Evolutionary conservation across 2,113 vertebrate species (phyloP), one percentile per base, ranked within the genome.

Genomic region (Monopterus albus): DNA sequence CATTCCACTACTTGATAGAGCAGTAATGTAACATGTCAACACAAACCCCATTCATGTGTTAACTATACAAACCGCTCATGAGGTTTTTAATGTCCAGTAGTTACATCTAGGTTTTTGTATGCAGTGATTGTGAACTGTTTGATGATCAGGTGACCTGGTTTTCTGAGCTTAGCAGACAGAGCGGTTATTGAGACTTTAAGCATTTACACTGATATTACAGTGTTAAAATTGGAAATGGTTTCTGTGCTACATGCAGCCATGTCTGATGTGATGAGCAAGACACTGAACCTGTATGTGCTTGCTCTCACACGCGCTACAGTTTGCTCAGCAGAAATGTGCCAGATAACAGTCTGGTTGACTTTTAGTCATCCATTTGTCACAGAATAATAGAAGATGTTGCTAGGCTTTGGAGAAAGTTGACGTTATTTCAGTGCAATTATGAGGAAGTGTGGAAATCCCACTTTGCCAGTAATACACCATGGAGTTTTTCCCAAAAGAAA

Each of bases 11-110:
- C 12, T 9, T 2, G 15, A 55, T 46, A 20, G 14, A 68, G 18
- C 46, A 72, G 12, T 59, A 49, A 59, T 28, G 0, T 67, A 38
- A 78, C 69, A 62, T 75, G 53, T 31, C 57, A 23, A 42, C 39
- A 39, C 29, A 60, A 33, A 17, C 33, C 17, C 15, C 14, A 31
- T 51, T 42, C 1, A 55, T 11, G 6, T 73, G 36, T 63, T 42
- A 18, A 53, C 17, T 0, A 52, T 65, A 61, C 38, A 50, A 39
- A 66, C 45, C 2, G 31, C 25, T 63, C 28, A n/a, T n/a, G n/a
- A n/a, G n/a, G n/a, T n/a, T n/a, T n/a, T 21, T 31, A 1, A 3
- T 68, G 47, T 86, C 35, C 40, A 35, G 31, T 46, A 23, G 56
- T 57, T 26, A 38, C 46, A 17, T 5, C 33, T 0, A 11, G 0